Base-by-base conservation (phyloP, 1,140 invertebrate genomes). In the Grapholita molesta region DNA sequence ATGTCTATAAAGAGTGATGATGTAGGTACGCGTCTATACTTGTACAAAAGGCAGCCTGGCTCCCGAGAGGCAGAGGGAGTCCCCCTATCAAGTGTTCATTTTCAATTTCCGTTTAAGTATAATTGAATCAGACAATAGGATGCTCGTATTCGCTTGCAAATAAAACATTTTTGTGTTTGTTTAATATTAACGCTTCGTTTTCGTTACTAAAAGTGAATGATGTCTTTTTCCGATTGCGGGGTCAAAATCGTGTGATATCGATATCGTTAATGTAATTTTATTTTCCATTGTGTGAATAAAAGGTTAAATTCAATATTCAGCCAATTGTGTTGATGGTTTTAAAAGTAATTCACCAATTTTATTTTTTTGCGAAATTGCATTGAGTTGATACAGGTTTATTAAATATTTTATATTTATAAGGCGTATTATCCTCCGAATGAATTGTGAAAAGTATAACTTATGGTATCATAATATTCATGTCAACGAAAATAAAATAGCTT, bases 51-150 rank as follows among this genome's bases (percentile, higher is more conserved):
- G 64, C 21, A 28, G 71, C 64, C 53, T 32, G 68, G 23, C 21
- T 66, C 65, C 38, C 71, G 35, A 11, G 66, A 24, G 57, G 57
- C 53, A 66, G 67, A 67, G 65, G 69, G 48, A 68, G 66, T 66
- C 70, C 57, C 69, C 68, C 65, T 71, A 76, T 75, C 74, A 77
- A 71, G 70, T 73, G 68, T 74, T 75, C 75, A 71, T 75, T 76
- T 81, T 77, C 77, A 79, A 83, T 81, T 78, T 81, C 79, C 75
- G 70, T 74, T 79, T 78, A 80, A 75, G 68, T 74, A 76, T 81
- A 81, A 83, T 81, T 81, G 81, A 77, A 79, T 77, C 67, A 69
- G 69, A 66, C 70, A 78, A 82, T 68, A 72, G 72, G 70, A 74
- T 72, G 71, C 68, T 69, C 70, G 66, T 68, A 32, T 61, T 25